Base-by-base conservation (phyloP, 2,888 invertebrate genomes). In the Dromius quadrimaculatus region DNA sequence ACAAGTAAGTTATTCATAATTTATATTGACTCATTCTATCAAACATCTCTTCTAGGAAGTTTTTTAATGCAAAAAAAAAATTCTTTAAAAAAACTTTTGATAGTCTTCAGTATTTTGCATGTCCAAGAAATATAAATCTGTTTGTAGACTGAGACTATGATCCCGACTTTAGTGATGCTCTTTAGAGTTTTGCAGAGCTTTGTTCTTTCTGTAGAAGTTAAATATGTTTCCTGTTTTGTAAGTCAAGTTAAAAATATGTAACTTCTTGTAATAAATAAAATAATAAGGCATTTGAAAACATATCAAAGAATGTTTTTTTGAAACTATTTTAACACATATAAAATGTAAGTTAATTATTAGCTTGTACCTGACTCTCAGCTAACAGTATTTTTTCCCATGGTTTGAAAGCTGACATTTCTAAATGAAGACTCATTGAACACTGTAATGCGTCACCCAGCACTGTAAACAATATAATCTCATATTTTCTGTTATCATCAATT, bases 381-480 rank as follows among this genome's bases (percentile, higher is more conserved):
- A 95, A 83, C 75, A 89, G 85, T 64, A 99, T 91, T 82, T 97
- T 97, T 83, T 99, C 98, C 19, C 99, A 99, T 0, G 98, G 96
- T 82, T 98, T 99, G 84, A 99, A 99, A 0, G 99, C 98, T 1
- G 99, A 99, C 94, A 97, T 95, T 66, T 99, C 99, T 69, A 96
- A 84, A 83, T 99, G 98, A 0, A 99, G 99, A 79, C 99, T 99
- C 38, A 92, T 89, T 0, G 97, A 93, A 82, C 99, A 99, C 22
- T 99, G 91, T 84, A 99, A 99, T 0, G 99, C 99, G 85, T 99
- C 99, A 9, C 99, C 99, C 47, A 99, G 87, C 99, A 99, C 97
- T 98, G 85, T 54, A 87, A 74, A 74, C 57, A 5, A 50, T n/a
- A 22, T n/a, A 45, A n/a, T 47, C 11, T n/a, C n/a, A n/a, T n/a